Conservation (phyloP, 2,888 invertebrate genomes). For the Proisotoma minuta region DNA sequence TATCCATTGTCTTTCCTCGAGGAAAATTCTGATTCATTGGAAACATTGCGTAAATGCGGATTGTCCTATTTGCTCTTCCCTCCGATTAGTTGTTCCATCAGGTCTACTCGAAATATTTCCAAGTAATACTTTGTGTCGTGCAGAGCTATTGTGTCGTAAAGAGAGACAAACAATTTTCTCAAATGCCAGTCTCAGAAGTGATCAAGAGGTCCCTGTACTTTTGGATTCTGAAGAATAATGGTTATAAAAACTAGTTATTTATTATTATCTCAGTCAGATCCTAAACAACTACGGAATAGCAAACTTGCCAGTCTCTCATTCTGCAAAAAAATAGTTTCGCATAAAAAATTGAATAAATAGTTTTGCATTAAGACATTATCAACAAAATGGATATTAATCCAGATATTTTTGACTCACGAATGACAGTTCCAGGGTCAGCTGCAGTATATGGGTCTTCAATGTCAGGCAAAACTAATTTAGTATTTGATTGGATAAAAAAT, state of each 20-base stretch:
- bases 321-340: not conserved
- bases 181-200: no score
- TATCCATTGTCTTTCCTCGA: constrained; percentile 23
- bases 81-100: constrained; percentile 21
- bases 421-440: not conserved
- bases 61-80: constrained; percentile 24
- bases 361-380: not conserved
- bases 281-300: not conserved
- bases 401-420: not conserved
- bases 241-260: not conserved
- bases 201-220: constrained; percentile 2
- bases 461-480: not conserved
- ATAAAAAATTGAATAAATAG: not conserved
- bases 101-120: constrained; percentile 25
- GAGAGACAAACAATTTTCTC: not conserved
- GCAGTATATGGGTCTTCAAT: not conserved
- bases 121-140: constrained; percentile 26
- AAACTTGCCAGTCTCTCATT: not conserved
- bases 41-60: constrained; percentile 23
- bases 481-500: not conserved
- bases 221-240: constrained; percentile 10
- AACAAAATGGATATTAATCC: not conserved
- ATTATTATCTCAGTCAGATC: not conserved
- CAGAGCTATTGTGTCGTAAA: constrained; percentile 15
- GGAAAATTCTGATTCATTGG: constrained; percentile 33